These are phyloP conservation scores for Antitype chi DNA, from an alignment of 2,888 invertebrate genomes.

Conservation along the genomic window DNA sequence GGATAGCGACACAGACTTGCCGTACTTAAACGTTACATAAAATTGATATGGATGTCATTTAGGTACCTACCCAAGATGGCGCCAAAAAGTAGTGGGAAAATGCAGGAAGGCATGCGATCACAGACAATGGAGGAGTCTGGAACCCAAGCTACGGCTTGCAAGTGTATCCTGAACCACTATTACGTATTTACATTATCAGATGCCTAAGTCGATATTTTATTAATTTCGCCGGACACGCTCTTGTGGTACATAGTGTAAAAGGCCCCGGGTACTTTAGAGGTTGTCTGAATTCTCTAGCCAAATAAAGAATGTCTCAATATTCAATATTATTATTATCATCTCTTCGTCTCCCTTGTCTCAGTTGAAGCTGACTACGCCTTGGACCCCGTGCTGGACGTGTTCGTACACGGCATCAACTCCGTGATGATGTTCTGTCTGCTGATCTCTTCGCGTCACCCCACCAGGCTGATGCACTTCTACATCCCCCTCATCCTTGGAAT, in stretches of 20 bases:
- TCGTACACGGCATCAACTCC: conserved; percentile 92
- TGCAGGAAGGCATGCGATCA: background rate
- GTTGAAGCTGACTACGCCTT: conserved; percentile 74
- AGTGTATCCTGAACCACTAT: background rate
- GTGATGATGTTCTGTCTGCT: conserved; percentile 93
- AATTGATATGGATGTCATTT: background rate
- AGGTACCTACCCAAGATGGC: background rate
- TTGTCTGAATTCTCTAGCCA: background rate
- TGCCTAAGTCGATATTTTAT: background rate
- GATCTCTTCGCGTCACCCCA: conserved; percentile 93
- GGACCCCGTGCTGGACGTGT: conserved; percentile 78
- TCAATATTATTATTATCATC: background rate
- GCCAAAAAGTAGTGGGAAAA: background rate
- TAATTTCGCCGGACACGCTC: background rate
- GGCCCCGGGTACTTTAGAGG: background rate
- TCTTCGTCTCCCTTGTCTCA: conserved; percentile 34
- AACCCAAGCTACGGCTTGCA: background rate
- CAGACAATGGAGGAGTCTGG: background rate
- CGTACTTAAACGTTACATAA: background rate
- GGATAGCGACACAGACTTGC: background rate
- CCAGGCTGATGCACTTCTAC: conserved; percentile 90
- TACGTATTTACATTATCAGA: background rate
- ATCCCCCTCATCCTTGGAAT: conserved; percentile 91
- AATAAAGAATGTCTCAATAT: background rate
- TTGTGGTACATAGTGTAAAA: background rate